phyloP scores from a whole-genome alignment of 1,140 invertebrate species.

The Geopemphigus sp. region DNA sequence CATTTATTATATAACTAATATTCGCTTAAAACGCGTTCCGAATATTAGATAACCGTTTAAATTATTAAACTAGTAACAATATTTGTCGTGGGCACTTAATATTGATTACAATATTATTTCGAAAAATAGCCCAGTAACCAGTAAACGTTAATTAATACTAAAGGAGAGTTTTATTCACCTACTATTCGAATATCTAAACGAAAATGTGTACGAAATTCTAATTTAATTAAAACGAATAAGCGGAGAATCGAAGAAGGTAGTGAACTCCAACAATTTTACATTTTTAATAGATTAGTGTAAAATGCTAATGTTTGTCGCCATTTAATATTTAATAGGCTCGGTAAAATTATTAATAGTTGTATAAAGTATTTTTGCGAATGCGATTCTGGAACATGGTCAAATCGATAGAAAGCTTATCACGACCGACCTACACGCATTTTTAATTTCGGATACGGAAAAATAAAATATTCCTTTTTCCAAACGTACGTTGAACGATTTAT shows the following conservation, averaged over 20 bases:
- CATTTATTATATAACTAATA: too few species aligned
- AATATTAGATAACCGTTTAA: neutral
- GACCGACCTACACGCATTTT: neutral
- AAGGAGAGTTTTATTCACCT: neutral
- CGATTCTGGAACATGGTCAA: neutral
- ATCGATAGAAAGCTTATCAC: conserved; percentile 10
- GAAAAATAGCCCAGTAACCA: conserved; percentile 2
- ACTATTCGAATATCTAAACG: neutral
- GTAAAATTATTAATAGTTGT: neutral
- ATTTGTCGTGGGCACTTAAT: too few species aligned
- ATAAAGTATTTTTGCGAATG: neutral
- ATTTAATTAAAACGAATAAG: neutral
- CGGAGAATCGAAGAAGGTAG: neutral
- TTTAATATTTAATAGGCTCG: too few species aligned
- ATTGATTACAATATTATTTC: neutral
- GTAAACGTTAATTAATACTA: too few species aligned
- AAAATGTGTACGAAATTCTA: neutral
- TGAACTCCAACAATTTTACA: neutral
- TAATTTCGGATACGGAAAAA: conserved; percentile 8
- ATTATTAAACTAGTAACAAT: neutral
- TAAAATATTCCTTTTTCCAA: neutral
- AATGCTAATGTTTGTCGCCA: neutral
- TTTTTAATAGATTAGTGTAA: neutral
- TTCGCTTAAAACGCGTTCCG: too few species aligned
- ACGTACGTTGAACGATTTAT: neutral